A percentile compares a stretch with the other conserved stretches of the same genome.
Conservation (phyloP, 2,888 invertebrate species). For the Lamproptera curius region DNA sequence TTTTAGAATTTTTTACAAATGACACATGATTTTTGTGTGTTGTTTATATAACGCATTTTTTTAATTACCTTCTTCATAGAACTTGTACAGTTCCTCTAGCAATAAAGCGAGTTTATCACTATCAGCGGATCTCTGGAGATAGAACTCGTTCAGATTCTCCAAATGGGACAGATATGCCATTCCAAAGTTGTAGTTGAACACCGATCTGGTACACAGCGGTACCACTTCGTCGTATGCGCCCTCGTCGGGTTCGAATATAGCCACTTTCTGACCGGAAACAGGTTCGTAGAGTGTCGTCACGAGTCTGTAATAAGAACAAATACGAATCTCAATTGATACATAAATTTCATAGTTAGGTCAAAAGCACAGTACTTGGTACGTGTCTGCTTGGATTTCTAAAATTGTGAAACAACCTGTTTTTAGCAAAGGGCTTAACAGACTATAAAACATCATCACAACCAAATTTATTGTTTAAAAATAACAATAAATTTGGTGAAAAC, state of each 20-base stretch:
- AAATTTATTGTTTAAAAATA: too few relatives aligned
- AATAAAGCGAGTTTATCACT: slow-evolving; percentile 67
- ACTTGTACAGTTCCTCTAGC: slow-evolving; percentile 78
- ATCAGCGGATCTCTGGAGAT: slow-evolving; percentile 78
- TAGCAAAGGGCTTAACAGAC: too few relatives aligned
- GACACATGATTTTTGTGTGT: too few relatives aligned
- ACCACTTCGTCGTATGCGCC: slow-evolving; percentile 70
- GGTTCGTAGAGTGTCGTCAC: slow-evolving; percentile 81
- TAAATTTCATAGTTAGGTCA: too few relatives aligned
- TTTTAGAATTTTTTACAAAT: too few relatives aligned
- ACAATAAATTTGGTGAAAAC: too few relatives aligned
- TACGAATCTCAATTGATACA: too few relatives aligned
- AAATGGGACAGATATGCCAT: slow-evolving; percentile 78
- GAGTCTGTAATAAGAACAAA: slow-evolving; percentile 80
- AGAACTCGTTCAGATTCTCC: slow-evolving; percentile 78
- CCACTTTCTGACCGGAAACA: slow-evolving; percentile 63
- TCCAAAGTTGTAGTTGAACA: slow-evolving; percentile 78
- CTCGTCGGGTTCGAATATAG: slow-evolving; percentile 72
- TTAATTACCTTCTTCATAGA: slow-evolving; percentile 72
- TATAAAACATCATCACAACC: too few relatives aligned
- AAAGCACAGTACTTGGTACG: too few relatives aligned
- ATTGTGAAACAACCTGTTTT: too few relatives aligned
- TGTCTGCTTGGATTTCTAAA: too few relatives aligned
- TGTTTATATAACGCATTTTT: too few relatives aligned
- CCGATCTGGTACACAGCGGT: slow-evolving; percentile 80